These are phyloP conservation scores for Malacoctenus gilli DNA, from an alignment of 2,797 vertebrate genomes.

Conservation along the genomic window DNA sequence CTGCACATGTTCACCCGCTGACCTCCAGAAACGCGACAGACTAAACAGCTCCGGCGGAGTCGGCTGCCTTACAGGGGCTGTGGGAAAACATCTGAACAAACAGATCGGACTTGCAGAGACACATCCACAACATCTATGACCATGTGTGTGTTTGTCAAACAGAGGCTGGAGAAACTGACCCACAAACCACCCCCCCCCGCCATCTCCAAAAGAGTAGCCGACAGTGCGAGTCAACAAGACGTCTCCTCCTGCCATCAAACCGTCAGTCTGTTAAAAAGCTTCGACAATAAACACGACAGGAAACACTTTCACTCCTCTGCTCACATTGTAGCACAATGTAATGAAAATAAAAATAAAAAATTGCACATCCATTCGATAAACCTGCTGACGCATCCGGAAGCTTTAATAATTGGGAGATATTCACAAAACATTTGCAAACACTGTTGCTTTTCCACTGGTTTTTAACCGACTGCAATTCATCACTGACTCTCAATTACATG, in stretches of 20 bases:
- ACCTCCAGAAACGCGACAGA: slow-evolving; percentile 47
- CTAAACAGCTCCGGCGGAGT: slow-evolving; percentile 64
- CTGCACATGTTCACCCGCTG: slow-evolving; percentile 27
- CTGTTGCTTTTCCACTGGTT: no score
- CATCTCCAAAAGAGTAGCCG: slow-evolving; percentile 24
- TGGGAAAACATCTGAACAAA: slow-evolving; percentile 81
- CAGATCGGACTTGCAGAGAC: slow-evolving; percentile 44
- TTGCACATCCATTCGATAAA: no score
- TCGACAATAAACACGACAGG: slow-evolving; percentile 39
- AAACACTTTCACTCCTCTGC: slow-evolving; percentile 52
- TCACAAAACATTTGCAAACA: no score
- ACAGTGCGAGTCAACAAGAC: slow-evolving; percentile 60
- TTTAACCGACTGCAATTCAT: no score
- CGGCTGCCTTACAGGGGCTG: slow-evolving; percentile 39
- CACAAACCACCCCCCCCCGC: slow-evolving; percentile 11
- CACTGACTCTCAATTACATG: no score
- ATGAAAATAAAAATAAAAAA: background rate
- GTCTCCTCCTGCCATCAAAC: slow-evolving; percentile 36
- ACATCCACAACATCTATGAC: slow-evolving; percentile 26
- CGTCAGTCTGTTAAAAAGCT: slow-evolving; percentile 43
- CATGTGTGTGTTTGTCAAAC: slow-evolving; percentile 45
- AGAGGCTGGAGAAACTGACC: slow-evolving; percentile 18
- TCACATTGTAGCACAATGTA: slow-evolving; percentile 34
- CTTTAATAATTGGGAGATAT: no score
- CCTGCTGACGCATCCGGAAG: no score